A percentile compares a stretch with the other conserved stretches of the same genome.
phyloP scores from a whole-genome alignment of 2,113 vertebrate species.

The Psilopsiagon aymara region DNA sequence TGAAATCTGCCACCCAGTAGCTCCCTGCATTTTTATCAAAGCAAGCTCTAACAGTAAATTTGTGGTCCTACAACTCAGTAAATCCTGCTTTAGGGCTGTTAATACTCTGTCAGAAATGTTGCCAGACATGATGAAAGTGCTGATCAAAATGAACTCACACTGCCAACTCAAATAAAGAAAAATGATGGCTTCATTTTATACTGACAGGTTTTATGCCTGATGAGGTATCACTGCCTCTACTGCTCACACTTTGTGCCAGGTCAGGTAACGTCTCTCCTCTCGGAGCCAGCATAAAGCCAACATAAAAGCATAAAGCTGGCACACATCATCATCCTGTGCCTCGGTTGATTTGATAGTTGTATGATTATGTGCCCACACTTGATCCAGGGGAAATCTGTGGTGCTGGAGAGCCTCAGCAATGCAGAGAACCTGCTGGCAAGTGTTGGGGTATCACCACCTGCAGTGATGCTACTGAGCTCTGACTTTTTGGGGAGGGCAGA shows the following conservation, averaged over 20 bases:
- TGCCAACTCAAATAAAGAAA: slow-evolving; percentile 59
- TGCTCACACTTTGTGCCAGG: neutral
- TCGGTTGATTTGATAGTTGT: neutral
- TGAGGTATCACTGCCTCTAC: neutral
- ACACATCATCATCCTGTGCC: neutral
- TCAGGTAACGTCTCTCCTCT: neutral
- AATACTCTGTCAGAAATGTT: slow-evolving; percentile 9
- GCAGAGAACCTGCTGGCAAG: neutral
- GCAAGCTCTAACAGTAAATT: slow-evolving; percentile 14
- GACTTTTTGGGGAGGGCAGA: neutral
- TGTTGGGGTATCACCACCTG: neutral
- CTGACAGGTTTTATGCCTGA: slow-evolving; percentile 33
- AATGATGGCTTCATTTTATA: slow-evolving; percentile 56
- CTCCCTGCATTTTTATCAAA: slow-evolving; percentile 3
- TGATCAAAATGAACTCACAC: slow-evolving; percentile 9
- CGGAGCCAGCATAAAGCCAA: neutral
- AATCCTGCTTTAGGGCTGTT: slow-evolving; percentile 30
- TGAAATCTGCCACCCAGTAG: neutral
- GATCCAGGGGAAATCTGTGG: neutral
- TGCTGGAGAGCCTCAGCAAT: neutral
- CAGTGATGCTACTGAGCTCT: neutral
- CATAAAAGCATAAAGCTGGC: neutral
- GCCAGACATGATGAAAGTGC: slow-evolving; percentile 60
- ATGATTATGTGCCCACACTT: neutral
- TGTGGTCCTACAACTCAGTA: slow-evolving; percentile 23